Conservation (phyloP, 2,113 vertebrate genomes). For the Prochilodus magdalenae region DNA sequence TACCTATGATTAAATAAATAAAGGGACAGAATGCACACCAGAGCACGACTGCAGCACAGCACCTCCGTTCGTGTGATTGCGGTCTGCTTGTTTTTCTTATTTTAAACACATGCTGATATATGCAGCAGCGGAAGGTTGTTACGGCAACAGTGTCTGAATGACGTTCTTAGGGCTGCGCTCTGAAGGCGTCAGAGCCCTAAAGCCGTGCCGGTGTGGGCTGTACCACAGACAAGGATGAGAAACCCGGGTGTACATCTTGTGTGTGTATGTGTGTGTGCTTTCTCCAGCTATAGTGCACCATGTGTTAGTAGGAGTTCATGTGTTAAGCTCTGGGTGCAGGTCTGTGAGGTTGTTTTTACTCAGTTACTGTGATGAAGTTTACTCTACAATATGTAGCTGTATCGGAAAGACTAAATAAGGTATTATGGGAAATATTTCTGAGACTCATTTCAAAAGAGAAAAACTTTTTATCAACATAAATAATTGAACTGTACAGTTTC, state of each 20-base stretch:
- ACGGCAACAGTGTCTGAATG: not conserved
- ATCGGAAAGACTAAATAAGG: too few relatives aligned
- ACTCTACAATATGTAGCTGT: too few relatives aligned
- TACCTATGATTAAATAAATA: not conserved
- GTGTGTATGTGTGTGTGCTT: slow-evolving; percentile 11
- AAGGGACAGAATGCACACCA: not conserved
- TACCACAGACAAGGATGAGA: not conserved
- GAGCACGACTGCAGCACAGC: not conserved
- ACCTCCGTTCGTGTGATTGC: not conserved
- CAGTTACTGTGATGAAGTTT: not conserved
- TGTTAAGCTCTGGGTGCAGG: not conserved
- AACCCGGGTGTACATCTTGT: not conserved
- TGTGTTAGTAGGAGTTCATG: slow-evolving; percentile 9
- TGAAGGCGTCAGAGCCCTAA: slow-evolving; percentile 2
- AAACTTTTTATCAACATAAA: too few relatives aligned
- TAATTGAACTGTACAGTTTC: too few relatives aligned
- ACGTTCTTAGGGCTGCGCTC: not conserved
- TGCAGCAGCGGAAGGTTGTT: not conserved
- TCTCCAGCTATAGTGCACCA: not conserved
- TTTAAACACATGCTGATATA: slow-evolving; percentile 25
- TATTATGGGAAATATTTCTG: too few relatives aligned
- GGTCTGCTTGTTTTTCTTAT: not conserved
- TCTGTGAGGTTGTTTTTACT: not conserved
- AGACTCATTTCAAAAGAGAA: too few relatives aligned
- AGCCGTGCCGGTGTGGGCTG: not conserved